Evolutionary conservation across 2,113 vertebrate species (phyloP).

Genomic region (Neoarius graeffei): DNA sequence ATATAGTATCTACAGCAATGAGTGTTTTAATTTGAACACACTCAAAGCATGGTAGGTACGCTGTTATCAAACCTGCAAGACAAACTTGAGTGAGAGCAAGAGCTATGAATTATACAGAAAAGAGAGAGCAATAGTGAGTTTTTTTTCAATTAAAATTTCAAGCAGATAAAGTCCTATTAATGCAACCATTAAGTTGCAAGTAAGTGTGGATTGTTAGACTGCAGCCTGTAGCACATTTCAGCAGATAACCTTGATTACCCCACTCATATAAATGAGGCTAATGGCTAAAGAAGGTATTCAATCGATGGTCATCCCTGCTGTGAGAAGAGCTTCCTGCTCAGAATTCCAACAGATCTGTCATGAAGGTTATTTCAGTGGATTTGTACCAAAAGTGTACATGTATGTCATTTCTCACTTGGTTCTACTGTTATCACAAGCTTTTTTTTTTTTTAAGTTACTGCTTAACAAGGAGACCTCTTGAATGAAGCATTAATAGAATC

Average conservation of each 20-base stretch:
- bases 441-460: background rate
- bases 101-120: background rate
- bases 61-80: background rate
- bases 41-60: background rate
- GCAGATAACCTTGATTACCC: constrained; percentile 41
- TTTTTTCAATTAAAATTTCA: constrained; percentile 27
- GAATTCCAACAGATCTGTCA: constrained; percentile 21
- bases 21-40: background rate
- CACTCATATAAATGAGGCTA: constrained; percentile 33
- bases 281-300: constrained; percentile 23
- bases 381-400: background rate
- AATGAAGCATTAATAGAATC: background rate
- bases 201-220: constrained; percentile 5
- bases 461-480: background rate
- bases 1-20: background rate
- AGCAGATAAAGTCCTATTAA: constrained; percentile 28
- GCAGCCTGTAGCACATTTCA: constrained; percentile 22
- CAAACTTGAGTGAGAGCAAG: background rate
- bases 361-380: constrained; percentile 1
- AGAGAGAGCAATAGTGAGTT: constrained; percentile 14
- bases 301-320: constrained; percentile 9
- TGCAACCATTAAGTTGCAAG: constrained; percentile 14
- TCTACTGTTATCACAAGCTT: background rate
- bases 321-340: background rate
- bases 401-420: background rate